These are phyloP conservation scores for Patiria miniata DNA, from an alignment of 35 echinoderm and acorn worm genomes.

Conservation along the genomic window DNA sequence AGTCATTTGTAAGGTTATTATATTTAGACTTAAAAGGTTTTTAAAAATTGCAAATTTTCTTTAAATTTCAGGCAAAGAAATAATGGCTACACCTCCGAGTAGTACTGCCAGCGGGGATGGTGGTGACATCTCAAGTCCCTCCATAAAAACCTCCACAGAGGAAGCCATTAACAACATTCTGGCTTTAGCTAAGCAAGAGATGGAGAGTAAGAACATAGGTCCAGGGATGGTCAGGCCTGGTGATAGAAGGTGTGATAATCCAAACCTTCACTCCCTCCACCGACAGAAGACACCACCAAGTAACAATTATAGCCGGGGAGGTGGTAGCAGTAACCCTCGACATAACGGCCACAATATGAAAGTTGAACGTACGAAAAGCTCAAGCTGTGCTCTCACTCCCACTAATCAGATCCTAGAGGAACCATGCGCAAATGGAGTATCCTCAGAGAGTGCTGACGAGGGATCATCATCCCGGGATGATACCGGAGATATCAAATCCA, in stretches of 20 bases:
- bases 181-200: slow-evolving; percentile 83
- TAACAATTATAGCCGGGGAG: background rate
- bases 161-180: slow-evolving; percentile 93
- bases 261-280: background rate
- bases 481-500: background rate
- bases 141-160: slow-evolving; percentile 71
- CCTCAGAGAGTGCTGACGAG: background rate
- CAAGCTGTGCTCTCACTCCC: background rate
- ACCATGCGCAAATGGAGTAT: background rate
- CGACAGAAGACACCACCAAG: background rate
- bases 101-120: background rate
- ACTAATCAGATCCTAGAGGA: background rate
- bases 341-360: slow-evolving; percentile 12
- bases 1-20: background rate
- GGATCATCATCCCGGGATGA: background rate
- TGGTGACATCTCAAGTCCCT: slow-evolving; percentile 4
- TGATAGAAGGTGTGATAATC: slow-evolving; percentile 14
- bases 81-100: slow-evolving; percentile 41
- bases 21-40: no score
- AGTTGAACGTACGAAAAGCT: background rate
- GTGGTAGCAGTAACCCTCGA: slow-evolving; percentile 11
- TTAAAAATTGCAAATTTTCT: slow-evolving; percentile 2
- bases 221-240: slow-evolving; percentile 12
- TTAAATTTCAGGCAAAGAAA: slow-evolving; percentile 53
- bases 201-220: slow-evolving; percentile 49